Conservation (phyloP, 2,113 vertebrate genomes). For the Tympanuchus pallidicinctus region DNA sequence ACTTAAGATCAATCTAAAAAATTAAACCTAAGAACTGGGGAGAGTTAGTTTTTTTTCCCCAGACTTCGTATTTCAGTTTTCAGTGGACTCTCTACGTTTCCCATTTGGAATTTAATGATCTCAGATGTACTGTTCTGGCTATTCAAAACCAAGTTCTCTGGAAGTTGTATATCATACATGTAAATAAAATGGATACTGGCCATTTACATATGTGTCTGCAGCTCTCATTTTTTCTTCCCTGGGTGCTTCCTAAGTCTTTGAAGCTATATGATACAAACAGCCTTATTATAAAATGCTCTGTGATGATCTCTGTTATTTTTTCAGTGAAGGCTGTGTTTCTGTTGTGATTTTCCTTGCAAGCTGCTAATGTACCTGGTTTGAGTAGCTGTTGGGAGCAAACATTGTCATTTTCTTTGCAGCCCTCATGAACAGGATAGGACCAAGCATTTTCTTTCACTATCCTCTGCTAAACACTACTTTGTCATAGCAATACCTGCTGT, state of each 20-base stretch:
- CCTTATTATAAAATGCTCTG: background rate
- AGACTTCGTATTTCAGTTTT: background rate
- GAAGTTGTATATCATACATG: background rate
- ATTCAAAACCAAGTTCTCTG: background rate
- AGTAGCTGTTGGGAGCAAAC: background rate
- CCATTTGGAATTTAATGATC: background rate
- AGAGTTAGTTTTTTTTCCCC: background rate
- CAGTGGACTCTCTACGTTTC: background rate
- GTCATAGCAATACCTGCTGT: background rate
- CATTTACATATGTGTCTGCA: background rate
- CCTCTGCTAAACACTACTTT: background rate
- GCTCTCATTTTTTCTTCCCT: background rate
- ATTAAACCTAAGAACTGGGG: background rate
- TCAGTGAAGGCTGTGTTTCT: background rate
- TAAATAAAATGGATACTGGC: constrained; percentile 16
- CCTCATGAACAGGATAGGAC: background rate
- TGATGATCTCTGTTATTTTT: background rate
- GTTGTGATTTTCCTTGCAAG: background rate
- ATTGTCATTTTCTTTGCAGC: background rate
- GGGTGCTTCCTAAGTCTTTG: background rate
- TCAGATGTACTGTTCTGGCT: background rate
- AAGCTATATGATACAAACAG: background rate
- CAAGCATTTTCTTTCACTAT: background rate
- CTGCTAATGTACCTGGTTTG: background rate
- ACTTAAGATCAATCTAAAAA: background rate